These are phyloP conservation scores for Drosophila diplacantha DNA, from an alignment of 2,888 invertebrate genomes.

Conservation along the genomic window DNA sequence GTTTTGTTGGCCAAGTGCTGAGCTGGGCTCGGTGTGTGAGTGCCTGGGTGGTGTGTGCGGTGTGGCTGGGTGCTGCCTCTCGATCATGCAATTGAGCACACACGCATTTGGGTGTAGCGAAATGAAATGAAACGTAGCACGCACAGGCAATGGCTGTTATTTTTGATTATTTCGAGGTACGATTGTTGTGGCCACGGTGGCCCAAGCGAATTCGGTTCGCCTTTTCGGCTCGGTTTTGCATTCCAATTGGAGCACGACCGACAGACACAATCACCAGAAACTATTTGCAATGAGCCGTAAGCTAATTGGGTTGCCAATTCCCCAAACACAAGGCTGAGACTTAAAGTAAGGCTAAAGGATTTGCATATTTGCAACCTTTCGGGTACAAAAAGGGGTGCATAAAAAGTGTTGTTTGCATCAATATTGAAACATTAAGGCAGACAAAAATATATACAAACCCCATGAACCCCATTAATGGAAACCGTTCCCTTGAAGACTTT, in stretches of 20 bases:
- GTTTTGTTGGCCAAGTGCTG: conserved; percentile 16
- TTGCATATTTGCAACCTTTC: not conserved
- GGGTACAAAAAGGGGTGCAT: not conserved
- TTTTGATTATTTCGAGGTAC: conserved; percentile 22
- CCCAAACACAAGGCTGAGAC: conserved; percentile 37
- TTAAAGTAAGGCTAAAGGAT: conserved; percentile 42
- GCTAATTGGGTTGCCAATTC: conserved; percentile 63
- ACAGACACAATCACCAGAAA: conserved; percentile 60
- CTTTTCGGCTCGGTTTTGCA: conserved; percentile 66
- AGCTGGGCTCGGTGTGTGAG: conserved; percentile 3
- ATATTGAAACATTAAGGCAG: not conserved
- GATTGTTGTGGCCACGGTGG: conserved; percentile 55
- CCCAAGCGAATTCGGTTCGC: conserved; percentile 62
- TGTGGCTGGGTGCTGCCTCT: conserved; percentile 42
- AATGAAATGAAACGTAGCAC: conserved; percentile 73
- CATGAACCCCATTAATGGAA: too few relatives aligned
- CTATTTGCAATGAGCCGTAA: conserved; percentile 55
- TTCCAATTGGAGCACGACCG: conserved; percentile 71
- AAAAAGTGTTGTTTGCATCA: not conserved
- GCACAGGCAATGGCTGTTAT: conserved; percentile 49
- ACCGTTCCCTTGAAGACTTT: not conserved
- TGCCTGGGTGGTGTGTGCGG: conserved; percentile 25
- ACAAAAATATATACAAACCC: not conserved
- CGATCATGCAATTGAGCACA: conserved; percentile 72
- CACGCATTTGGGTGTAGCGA: conserved; percentile 71